Conservation (phyloP, 2,888 invertebrate species). For the Cephus nigrinus region DNA sequence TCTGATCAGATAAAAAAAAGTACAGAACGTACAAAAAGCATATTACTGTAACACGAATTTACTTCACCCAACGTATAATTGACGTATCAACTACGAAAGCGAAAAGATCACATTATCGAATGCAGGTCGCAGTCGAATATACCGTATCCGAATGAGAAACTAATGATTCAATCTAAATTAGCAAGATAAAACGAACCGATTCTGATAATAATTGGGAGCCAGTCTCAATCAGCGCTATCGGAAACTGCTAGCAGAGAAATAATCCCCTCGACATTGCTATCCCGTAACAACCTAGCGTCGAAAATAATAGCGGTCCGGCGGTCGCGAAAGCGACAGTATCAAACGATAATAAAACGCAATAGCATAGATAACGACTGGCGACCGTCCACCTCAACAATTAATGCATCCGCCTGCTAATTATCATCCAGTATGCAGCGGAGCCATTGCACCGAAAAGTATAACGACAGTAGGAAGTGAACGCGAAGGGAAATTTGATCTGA, state of each 20-base stretch:
- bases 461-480: neutral
- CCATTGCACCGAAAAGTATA: neutral
- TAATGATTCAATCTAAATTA: neutral
- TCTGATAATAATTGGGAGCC: conserved; percentile 26
- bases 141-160: neutral
- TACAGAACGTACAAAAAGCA: neutral
- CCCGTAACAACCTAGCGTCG: neutral
- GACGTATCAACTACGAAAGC: neutral
- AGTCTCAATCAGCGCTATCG: conserved; percentile 28
- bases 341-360: neutral
- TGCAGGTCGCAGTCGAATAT: neutral
- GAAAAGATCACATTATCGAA: neutral
- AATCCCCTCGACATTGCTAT: conserved; percentile 4
- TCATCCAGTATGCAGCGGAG: neutral
- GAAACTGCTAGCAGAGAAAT: conserved; percentile 9
- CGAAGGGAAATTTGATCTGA: neutral
- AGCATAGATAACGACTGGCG: neutral
- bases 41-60: neutral
- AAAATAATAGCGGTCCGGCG: neutral
- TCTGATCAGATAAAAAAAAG: neutral
- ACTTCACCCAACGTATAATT: neutral
- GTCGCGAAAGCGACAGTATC: neutral
- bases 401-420: neutral
- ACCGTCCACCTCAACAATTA: neutral
- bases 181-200: neutral